Conservation (phyloP, 2,797 vertebrate species). For the Tokudaia tokunoshimensis region DNA sequence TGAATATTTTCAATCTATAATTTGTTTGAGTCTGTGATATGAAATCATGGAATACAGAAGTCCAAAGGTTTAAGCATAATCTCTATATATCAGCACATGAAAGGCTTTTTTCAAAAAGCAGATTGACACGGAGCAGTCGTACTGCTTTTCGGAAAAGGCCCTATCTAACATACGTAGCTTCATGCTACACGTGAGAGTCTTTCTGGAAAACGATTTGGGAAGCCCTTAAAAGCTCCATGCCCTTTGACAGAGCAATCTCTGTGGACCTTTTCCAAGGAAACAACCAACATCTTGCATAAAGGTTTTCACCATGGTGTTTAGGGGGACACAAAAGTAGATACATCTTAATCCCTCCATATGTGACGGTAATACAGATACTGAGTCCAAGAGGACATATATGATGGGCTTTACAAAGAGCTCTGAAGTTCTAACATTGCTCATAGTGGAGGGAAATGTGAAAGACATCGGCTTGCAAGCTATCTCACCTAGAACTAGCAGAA, state of each 20-base stretch:
- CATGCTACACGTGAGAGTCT: not conserved
- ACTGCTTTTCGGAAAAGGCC: conserved; percentile 38
- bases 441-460: not conserved
- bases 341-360: not conserved
- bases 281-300: not conserved
- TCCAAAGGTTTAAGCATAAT: not conserved
- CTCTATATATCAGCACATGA: not conserved
- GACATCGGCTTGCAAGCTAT: not conserved
- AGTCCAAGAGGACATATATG: not conserved
- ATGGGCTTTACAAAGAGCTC: not conserved
- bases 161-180: conserved; percentile 20
- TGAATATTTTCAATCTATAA: not conserved
- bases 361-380: not conserved
- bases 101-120: not conserved
- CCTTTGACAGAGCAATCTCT: not conserved
- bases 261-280: not conserved
- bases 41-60: not conserved
- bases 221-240: not conserved
- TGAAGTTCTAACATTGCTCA: not conserved
- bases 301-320: not conserved
- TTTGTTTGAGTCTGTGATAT: not conserved
- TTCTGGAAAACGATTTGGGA: conserved; percentile 40
- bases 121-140: not conserved
- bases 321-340: not conserved
- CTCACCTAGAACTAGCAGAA: not conserved